A percentile compares a stretch with the other conserved stretches of the same genome.
phyloP scores from a whole-genome alignment of 2,113 vertebrate genomes.

The Syngnathus floridae region DNA sequence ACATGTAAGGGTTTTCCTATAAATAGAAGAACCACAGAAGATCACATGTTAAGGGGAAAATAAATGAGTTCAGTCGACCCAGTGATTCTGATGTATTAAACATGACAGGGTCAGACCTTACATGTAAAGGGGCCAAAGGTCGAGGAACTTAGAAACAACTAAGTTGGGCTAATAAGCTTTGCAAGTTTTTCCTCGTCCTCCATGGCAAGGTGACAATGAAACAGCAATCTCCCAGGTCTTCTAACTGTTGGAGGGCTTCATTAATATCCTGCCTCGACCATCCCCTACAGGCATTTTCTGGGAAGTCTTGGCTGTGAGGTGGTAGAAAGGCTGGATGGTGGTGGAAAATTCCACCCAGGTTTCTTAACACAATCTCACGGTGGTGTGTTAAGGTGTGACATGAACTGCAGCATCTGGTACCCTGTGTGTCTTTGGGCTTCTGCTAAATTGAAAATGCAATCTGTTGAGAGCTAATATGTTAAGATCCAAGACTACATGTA shows the following conservation, averaged over 20 bases:
- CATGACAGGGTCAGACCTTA: conserved; percentile 28
- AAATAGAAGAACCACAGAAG: conserved; percentile 7
- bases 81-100: conserved; percentile 30
- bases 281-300: conserved; percentile 49
- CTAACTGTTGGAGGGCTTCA: conserved; percentile 51
- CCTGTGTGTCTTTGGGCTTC: conserved; percentile 26
- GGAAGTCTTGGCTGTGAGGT: conserved; percentile 23
- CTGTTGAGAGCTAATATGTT: neutral
- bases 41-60: conserved; percentile 1
- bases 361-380: conserved; percentile 29
- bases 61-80: conserved; percentile 18
- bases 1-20: conserved; percentile 98
- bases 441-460: neutral
- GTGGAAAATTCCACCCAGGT: conserved; percentile 48
- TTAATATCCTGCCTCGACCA: conserved; percentile 61
- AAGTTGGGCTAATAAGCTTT: conserved; percentile 62
- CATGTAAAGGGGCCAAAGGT: conserved; percentile 48
- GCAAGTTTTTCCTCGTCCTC: conserved; percentile 65
- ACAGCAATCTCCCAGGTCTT: conserved; percentile 48
- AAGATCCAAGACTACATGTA: neutral
- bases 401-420: conserved; percentile 59
- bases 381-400: conserved; percentile 52
- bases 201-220: conserved; percentile 69
- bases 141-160: conserved; percentile 39
- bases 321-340: conserved; percentile 16